Evolutionary conservation across 2,888 invertebrate genomes (phyloP), one percentile per base, ranked within the genome.

Genomic region (Pheosia tremula): DNA sequence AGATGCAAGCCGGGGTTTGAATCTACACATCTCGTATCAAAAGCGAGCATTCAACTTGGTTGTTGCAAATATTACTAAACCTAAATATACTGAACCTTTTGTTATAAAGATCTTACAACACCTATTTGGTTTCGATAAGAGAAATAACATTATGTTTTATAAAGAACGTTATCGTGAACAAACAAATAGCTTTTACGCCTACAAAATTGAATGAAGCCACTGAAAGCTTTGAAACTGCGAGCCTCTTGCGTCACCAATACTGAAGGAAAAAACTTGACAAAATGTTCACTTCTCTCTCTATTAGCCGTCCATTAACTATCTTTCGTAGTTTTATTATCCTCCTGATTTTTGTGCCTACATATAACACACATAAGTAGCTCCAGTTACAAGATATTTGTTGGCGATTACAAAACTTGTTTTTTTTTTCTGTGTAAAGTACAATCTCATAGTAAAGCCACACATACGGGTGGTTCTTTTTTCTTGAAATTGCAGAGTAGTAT

Each of bases 161-260:
- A 60, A 56, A 71, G 62, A 65, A 62, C 71, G 62, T 70, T 70
- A 62, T 58, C 65, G 65, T n/a, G 69, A 68, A 68, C 69, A 70
- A 68, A 69, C 72, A 71, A 71, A 68, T 65, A 72, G 72, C 69
- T 71, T 69, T 66, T 62, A 66, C 58, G 58, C 52, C 67, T 67
- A 67, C 70, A 72, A 71, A 71, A 71, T 72, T 60, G 64, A 74
- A 71, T 73, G 57, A 73, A 68, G 63, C 57, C 56, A 55, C 63
- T 65, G 68, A 71, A 71, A 71, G 63, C 66, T 68, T 74, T 71
- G 43, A 56, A 63, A 63, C 68, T 63, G 56, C 24, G 47, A 49
- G 37, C 57, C 57, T 58, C 64, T 59, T 62, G 67, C 68, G 62
- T 75, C 69, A 72, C 64, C 62, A 61, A 61, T 62, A 65, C 69